A percentile compares a stretch with the other conserved stretches of the same genome.
phyloP scores from a whole-genome alignment of 2,113 vertebrate genomes.

The Penelope pileata region DNA sequence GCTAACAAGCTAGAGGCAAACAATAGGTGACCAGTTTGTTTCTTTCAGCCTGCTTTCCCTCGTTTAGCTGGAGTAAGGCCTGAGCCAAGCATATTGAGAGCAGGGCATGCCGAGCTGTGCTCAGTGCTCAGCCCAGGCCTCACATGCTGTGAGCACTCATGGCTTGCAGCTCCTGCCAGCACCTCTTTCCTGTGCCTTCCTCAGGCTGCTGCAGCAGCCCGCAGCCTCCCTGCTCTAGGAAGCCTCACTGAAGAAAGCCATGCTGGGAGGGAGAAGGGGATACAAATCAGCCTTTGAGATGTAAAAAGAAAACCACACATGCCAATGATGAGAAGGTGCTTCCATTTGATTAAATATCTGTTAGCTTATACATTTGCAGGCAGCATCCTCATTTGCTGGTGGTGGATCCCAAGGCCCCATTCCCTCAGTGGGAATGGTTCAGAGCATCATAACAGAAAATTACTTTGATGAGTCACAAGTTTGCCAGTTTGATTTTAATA shows the following conservation, averaged over 20 bases:
- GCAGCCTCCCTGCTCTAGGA: rapidly evolving
- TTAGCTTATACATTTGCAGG: not conserved
- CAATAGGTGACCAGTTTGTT: rapidly evolving
- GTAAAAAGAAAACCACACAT: not conserved
- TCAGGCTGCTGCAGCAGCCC: not conserved
- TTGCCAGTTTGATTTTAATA: conserved; percentile 24
- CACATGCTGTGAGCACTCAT: not conserved
- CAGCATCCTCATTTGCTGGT: not conserved
- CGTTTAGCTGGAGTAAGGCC: not conserved
- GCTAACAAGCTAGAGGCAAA: not conserved
- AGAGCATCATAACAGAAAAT: not conserved
- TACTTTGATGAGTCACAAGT: conserved; percentile 12
- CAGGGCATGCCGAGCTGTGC: not conserved
- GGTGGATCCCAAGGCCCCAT: not conserved
- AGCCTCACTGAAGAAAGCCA: not conserved
- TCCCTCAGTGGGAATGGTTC: not conserved
- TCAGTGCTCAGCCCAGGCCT: not conserved
- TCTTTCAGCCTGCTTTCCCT: not conserved
- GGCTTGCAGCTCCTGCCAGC: not conserved
- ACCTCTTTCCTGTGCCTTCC: not conserved
- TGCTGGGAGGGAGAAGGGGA: not conserved
- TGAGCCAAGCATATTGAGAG: not conserved
- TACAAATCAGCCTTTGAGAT: not conserved
- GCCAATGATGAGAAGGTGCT: not conserved
- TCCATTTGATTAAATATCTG: not conserved